Conservation (phyloP, 2,113 vertebrate genomes). For the Caracal caracal region DNA sequence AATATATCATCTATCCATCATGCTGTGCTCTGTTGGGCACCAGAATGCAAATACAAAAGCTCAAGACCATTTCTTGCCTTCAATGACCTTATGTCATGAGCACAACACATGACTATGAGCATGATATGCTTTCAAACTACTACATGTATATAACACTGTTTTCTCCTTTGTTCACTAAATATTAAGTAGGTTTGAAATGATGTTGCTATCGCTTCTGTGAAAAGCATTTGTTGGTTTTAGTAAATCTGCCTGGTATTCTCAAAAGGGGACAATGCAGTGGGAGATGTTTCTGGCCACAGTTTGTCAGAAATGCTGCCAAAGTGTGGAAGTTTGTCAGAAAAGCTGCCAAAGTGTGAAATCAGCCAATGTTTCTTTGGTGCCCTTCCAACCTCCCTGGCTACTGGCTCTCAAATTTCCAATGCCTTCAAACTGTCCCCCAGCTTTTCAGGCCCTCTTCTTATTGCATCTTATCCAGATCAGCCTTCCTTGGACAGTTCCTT, state of each 20-base stretch:
- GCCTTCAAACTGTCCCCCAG: slow-evolving; percentile 51
- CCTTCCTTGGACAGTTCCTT: slow-evolving; percentile 13
- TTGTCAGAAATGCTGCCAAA: slow-evolving; percentile 70
- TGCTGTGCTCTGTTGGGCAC: not conserved
- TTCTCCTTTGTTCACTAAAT: slow-evolving; percentile 47
- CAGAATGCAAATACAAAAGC: slow-evolving; percentile 23
- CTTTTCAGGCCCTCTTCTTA: slow-evolving; percentile 20
- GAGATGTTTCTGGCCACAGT: slow-evolving; percentile 58
- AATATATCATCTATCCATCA: not conserved
- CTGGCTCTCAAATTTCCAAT: slow-evolving; percentile 22
- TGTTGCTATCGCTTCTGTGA: slow-evolving; percentile 3
- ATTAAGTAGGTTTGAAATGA: slow-evolving; percentile 53
- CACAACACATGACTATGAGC: not conserved
- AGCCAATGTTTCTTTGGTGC: slow-evolving; percentile 72
- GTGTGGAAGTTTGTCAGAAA: slow-evolving; percentile 64
- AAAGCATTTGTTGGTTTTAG: slow-evolving; percentile 56
- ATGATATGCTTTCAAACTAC: slow-evolving; percentile 9
- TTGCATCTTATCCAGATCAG: not conserved
- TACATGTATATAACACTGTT: not conserved
- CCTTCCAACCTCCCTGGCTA: slow-evolving; percentile 74
- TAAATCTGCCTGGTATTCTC: slow-evolving; percentile 61
- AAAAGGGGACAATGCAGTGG: slow-evolving; percentile 57
- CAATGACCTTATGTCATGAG: slow-evolving; percentile 6
- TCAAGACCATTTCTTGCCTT: slow-evolving; percentile 38
- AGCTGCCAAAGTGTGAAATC: slow-evolving; percentile 71